Conservation (phyloP, 1,140 invertebrate genomes). For the Campodea augens region DNA sequence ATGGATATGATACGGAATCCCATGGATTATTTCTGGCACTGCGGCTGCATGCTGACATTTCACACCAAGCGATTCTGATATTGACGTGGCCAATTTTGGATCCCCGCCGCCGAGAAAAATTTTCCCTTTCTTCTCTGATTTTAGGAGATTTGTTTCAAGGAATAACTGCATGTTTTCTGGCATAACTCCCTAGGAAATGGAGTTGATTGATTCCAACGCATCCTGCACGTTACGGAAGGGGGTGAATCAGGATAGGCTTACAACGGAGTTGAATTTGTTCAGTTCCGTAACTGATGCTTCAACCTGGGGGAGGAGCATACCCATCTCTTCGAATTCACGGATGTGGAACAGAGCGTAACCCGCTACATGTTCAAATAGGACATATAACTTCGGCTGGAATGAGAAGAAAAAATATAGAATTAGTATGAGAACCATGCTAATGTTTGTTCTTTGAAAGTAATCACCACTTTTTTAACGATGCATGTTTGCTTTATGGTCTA, state of each 20-base stretch:
- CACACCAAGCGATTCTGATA: constrained; percentile 61
- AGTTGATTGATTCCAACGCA: constrained; percentile 93
- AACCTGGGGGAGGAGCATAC: constrained; percentile 68
- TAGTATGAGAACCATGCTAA: no score
- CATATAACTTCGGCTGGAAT: constrained; percentile 48
- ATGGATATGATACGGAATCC: constrained; percentile 78
- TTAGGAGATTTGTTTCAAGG: constrained; percentile 69
- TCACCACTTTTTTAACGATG: no score
- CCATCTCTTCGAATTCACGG: constrained; percentile 90
- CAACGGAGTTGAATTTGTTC: constrained; percentile 70
- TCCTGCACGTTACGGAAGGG: constrained; percentile 88
- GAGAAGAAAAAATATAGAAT: no score
- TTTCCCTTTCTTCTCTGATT: constrained; percentile 56
- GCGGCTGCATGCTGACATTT: constrained; percentile 65
- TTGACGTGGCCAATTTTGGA: constrained; percentile 71
- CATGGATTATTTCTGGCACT: constrained; percentile 79
- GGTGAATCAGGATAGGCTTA: constrained; percentile 70
- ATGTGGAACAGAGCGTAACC: constrained; percentile 86
- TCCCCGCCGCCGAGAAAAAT: constrained; percentile 71
- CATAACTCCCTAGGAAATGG: constrained; percentile 80
- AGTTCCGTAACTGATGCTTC: constrained; percentile 73
- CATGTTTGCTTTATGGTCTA: no score
- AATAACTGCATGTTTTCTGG: constrained; percentile 80
- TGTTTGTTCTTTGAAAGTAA: no score
- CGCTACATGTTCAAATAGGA: constrained; percentile 91